Base-by-base conservation (phyloP, 2,797 vertebrate species). In the Molossus molossus region DNA sequence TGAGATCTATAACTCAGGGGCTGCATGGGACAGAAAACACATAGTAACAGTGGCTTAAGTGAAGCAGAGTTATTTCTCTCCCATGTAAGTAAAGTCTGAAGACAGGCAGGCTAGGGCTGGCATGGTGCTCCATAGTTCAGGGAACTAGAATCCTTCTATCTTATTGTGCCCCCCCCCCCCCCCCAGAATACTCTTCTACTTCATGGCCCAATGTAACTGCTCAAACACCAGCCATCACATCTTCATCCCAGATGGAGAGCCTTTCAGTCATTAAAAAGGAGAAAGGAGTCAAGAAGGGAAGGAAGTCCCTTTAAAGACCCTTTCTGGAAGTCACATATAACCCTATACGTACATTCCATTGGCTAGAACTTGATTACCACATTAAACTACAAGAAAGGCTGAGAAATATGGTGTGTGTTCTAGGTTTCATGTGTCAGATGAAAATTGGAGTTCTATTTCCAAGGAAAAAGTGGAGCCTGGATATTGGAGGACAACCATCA, bases 361-460 rank as follows among this genome's bases (percentile, higher is more conserved):
- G 80, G 29, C 48, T 50, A 57, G 75, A 77, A 45, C 20, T 81
- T 91, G 82, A 60, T 67, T 48, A 76, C 40, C n/a, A 94, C 25
- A 25, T n/a, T 92, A 80, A 87, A 23, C 48, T 85, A n/a, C 4
- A 92, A 79, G 37, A 76, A 27, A 87, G 29, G 10, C 57, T 21
- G 33, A 75, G 77, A 94, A 93, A 73, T 37, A 82, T 13, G 45
- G 25, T 69, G 10, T 93, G 37, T 95, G 37, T 70, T 89, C n/a
- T 0, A 20, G 72, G 37, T 4, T 72, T 53, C 53, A 9, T 14
- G 50, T 21, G 9, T 72, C 86, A 40, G 50, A 79, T 67, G 37
- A 79, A 92, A 91, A 58, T 0, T 11, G n/a, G 29, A 77, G 67
- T n/a, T 79, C 37, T 83, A 17, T 92, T 87, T 92, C 55, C 65